A percentile compares a stretch with the other conserved stretches of the same genome.
These are phyloP conservation scores for Phania funesta DNA, from an alignment of 2,888 invertebrate species.

Conservation along the genomic window DNA sequence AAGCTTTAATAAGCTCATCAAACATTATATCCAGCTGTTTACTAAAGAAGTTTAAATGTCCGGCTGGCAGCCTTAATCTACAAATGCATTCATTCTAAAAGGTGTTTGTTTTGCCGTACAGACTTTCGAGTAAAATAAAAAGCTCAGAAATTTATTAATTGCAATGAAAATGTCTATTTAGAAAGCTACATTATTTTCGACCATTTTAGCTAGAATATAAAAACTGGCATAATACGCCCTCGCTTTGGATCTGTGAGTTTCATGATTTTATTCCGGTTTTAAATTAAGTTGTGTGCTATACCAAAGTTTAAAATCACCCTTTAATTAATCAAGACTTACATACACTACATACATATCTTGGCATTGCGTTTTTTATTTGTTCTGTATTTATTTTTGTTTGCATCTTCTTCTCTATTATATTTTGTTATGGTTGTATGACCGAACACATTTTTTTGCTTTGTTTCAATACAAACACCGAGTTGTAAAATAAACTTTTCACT, in stretches of 20 bases:
- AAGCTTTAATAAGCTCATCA: not conserved
- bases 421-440: conserved; percentile 31
- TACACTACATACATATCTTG: conserved; percentile 31
- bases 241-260: too few relatives aligned
- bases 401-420: not conserved
- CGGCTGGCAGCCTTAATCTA: not conserved
- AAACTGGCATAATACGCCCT: too few relatives aligned
- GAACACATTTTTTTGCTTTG: conserved; percentile 20
- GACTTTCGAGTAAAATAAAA: not conserved
- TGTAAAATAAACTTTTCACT: conserved; percentile 28
- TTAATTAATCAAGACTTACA: too few relatives aligned
- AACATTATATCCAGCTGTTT: conserved; percentile 15
- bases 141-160: too few relatives aligned
- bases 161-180: too few relatives aligned
- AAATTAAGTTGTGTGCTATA: too few relatives aligned
- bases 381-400: conserved; percentile 6
- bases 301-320: too few relatives aligned
- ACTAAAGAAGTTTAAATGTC: not conserved
- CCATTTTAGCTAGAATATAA: too few relatives aligned
- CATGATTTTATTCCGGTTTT: too few relatives aligned
- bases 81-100: too few relatives aligned
- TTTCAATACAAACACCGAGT: conserved; percentile 16
- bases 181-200: too few relatives aligned
- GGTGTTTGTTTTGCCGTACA: conserved; percentile 18
- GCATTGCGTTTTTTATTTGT: not conserved